Base-by-base conservation (phyloP, 2,113 vertebrate genomes). In the Bagarius yarrelli region DNA sequence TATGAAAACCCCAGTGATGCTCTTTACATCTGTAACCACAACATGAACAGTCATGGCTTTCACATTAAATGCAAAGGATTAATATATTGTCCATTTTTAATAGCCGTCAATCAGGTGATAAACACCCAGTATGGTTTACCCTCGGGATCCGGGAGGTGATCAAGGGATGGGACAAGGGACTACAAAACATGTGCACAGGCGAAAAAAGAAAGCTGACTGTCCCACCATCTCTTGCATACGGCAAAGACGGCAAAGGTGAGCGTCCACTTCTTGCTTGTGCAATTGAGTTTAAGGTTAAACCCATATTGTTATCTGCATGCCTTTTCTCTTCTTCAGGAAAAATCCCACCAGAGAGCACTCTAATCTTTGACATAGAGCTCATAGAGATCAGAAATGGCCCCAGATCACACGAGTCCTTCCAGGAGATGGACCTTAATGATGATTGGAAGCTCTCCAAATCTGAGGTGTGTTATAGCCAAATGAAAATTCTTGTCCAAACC, bases 391-490 rank as follows among this genome's bases (percentile, higher is more conserved):
- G 96, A 90, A 98, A 98, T 89, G 98, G 98, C 57, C 97, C 96
- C 5, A 91, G 97, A 73, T 99, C 98, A 27, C 96, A 98, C 8
- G 98, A 99, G 67, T 97, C 97, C 12, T 99, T 99, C 88, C 97
- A 98, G 88, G 95, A 98, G 84, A 99, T 99, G 97, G 97, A 99
- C 88, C 95, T 99, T 73, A 95, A 99, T 1, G 96, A 99, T 86
- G 97, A 99, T 88, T 99, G 98, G 97, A 99, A 90, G 67, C 94
- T 99, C 19, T 99, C 98, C 71, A 96, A 91, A 87, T 82, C 92
- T 0, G 98, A 99, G 95, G 97, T 96, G 85, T 89, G 85, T 44
- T 63, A 52, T 15, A 60, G 73, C 9, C 8, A 40, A 47, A 82
- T 70, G 23, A 36, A 19, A 25, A 44, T 18, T 11, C 18, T 56